These are phyloP conservation scores for Orthosia gothica DNA, from an alignment of 2,888 invertebrate genomes.

Conservation along the genomic window DNA sequence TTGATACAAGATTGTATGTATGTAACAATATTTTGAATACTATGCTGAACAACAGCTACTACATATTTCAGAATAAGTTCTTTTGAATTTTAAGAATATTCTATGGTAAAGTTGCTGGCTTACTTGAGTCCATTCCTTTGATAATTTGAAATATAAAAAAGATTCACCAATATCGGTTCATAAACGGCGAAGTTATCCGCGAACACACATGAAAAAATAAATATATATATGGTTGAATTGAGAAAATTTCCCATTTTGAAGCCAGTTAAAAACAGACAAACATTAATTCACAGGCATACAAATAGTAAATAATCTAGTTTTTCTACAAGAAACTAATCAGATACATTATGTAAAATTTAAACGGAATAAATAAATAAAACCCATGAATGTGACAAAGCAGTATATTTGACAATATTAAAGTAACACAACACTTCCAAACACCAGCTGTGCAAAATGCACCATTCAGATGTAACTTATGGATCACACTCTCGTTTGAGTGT, in stretches of 20 bases:
- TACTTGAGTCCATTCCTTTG: slow-evolving; percentile 21
- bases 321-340: slow-evolving; percentile 9
- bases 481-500: slow-evolving; percentile 93
- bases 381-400: slow-evolving; percentile 69
- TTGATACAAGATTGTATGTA: too few species aligned
- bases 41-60: slow-evolving; percentile 1
- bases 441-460: slow-evolving; percentile 63
- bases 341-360: slow-evolving; percentile 46
- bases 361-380: slow-evolving; percentile 69
- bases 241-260: too few species aligned
- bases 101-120: slow-evolving; percentile 14
- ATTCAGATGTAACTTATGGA: slow-evolving; percentile 72
- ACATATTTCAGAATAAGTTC: background rate
- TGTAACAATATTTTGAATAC: slow-evolving; percentile 14
- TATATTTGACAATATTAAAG: slow-evolving; percentile 77
- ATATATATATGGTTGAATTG: too few species aligned
- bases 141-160: slow-evolving; percentile 22
- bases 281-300: slow-evolving; percentile 19
- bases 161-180: too few species aligned
- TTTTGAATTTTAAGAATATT: slow-evolving; percentile 2
- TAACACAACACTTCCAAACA: slow-evolving; percentile 65
- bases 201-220: too few species aligned
- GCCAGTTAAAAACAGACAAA: slow-evolving; percentile 6
- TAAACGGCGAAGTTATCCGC: too few species aligned
- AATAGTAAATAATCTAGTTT: slow-evolving; percentile 10